Conservation (phyloP, 2,888 invertebrate genomes). For the Trichogramma dendrolimi region DNA sequence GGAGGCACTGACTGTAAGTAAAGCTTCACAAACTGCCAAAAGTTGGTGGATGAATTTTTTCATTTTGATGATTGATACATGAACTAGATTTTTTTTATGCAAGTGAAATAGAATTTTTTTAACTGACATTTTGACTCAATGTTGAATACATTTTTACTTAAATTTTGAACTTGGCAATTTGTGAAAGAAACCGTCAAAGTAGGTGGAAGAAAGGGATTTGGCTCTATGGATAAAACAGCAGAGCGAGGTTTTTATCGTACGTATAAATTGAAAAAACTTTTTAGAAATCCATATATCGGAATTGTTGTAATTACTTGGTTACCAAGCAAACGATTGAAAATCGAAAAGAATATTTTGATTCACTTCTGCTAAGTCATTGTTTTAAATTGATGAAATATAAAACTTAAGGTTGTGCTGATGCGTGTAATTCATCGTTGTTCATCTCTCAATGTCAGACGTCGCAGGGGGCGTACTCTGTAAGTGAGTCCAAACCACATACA, state of each 20-base stretch:
- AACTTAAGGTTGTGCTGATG: slow-evolving; percentile 50
- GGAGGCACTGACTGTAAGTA: slow-evolving; percentile 49
- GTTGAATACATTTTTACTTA: no score
- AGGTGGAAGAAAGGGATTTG: slow-evolving; percentile 24
- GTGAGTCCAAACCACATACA: slow-evolving; percentile 48
- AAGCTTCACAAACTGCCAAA: slow-evolving; percentile 46
- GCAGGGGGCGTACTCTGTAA: slow-evolving; percentile 52
- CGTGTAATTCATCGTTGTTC: slow-evolving; percentile 50
- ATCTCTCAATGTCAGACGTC: slow-evolving; percentile 50
- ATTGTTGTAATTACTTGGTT: no score
- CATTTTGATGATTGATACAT: no score
- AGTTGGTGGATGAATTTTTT: slow-evolving; percentile 12
- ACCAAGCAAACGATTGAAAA: no score
- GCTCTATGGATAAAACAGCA: slow-evolving; percentile 26
- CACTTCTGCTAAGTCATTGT: slow-evolving; percentile 40
- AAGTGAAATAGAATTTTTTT: no score
- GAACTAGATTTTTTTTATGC: no score
- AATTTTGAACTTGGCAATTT: slow-evolving; percentile 35
- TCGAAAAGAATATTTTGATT: no score
- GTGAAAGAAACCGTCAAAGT: slow-evolving; percentile 30
- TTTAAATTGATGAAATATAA: slow-evolving; percentile 36
- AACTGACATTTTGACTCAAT: no score
- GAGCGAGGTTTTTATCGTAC: slow-evolving; percentile 28
- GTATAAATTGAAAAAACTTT: slow-evolving; percentile 24
- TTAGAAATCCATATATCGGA: slow-evolving; percentile 6